phyloP scores from a whole-genome alignment of 1,140 invertebrate genomes.

The Nephila pilipes region DNA sequence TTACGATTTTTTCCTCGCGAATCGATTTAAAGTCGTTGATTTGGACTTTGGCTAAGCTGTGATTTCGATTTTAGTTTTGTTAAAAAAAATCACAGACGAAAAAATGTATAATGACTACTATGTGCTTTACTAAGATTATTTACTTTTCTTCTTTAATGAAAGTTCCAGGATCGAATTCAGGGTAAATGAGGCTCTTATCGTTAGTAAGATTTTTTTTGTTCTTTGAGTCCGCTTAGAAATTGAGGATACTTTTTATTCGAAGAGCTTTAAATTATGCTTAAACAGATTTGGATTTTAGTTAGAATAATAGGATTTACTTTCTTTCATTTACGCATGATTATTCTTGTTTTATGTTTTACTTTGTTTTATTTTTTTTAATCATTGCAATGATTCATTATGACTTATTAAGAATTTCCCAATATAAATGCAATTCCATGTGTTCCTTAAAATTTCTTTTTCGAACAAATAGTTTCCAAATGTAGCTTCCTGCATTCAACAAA shows the following conservation, averaged over 20 bases:
- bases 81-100: constrained; percentile 14
- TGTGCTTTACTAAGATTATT: constrained; percentile 15
- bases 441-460: too few relatives aligned
- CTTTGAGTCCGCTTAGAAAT: neutral
- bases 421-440: neutral
- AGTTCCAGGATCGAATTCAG: neutral
- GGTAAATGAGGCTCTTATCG: constrained; percentile 4
- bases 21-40: constrained; percentile 45
- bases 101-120: constrained; percentile 13
- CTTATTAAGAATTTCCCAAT: too few relatives aligned
- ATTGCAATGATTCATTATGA: neutral
- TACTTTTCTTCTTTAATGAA: constrained; percentile 19
- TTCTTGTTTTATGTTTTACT: neutral
- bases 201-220: neutral
- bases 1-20: neutral
- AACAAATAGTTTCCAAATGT: too few relatives aligned
- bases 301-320: constrained; percentile 4
- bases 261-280: constrained; percentile 15
- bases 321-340: neutral
- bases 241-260: neutral
- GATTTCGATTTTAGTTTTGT: constrained; percentile 34
- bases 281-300: constrained; percentile 17
- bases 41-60: constrained; percentile 1
- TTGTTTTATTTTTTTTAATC: neutral
- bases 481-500: too few relatives aligned